Conservation (phyloP, 1,140 invertebrate genomes). For the Ceratina japonica region DNA sequence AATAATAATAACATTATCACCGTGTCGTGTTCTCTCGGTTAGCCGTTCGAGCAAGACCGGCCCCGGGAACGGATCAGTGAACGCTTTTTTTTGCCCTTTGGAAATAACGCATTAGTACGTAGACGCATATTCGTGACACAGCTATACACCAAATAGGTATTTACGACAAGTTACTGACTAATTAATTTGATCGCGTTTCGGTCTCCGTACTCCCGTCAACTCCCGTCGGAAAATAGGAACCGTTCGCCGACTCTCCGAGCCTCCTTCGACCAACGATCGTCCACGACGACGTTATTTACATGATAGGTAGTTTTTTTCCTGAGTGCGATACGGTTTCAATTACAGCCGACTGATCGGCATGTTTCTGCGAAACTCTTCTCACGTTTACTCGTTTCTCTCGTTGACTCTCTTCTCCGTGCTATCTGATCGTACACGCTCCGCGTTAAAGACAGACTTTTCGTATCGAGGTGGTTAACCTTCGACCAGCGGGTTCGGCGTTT, state of each 20-base stretch:
- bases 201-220: not conserved
- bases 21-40: not conserved
- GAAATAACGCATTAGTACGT: constrained; percentile 14
- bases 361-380: not conserved
- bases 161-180: not conserved
- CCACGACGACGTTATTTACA: not conserved
- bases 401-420: not conserved
- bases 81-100: not conserved
- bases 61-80: not conserved
- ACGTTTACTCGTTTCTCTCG: no score
- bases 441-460: not conserved
- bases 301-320: constrained; percentile 38
- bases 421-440: not conserved
- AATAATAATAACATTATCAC: not conserved
- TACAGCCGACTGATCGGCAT: not conserved
- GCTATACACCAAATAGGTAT: constrained; percentile 55
- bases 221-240: not conserved
- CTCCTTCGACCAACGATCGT: not conserved
- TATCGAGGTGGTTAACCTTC: constrained; percentile 19
- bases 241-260: not conserved
- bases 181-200: no score
- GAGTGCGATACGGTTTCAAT: constrained; percentile 5
- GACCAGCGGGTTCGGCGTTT: not conserved
- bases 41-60: not conserved
- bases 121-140: constrained; percentile 59